Evolutionary conservation across 2,797 vertebrate species (phyloP), one percentile per base, ranked within the genome.

Genomic region (Sebastes reedi): DNA sequence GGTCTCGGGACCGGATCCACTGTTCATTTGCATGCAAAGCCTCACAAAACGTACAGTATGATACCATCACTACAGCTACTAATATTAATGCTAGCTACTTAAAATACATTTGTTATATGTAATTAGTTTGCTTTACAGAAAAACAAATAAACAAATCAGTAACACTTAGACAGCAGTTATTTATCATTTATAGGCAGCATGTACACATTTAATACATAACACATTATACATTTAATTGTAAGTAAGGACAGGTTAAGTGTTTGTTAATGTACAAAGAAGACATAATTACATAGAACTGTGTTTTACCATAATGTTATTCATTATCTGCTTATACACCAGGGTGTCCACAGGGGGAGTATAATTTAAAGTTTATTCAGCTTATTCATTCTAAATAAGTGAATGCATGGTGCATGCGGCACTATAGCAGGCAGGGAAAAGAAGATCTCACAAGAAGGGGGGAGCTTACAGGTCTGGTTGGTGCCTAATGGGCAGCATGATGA

Each of bases 1-100:
- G 78, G 82, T 87, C 90, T 86, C 36, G 20, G 86, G 80, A 85
- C 81, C 70, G 69, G 77, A 90, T 80, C 68, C 79, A 70, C 77
- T 58, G 81, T 61, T 83, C 11, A 62, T 72, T 30, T 71, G 25
- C 72, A 82, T 75, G 67, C 32, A 86, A 79, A 76, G 20, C 39
- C 54, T 66, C n/a, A 22, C 67, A 56, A 77, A 22, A 66, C 22
- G 39, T 42, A 42, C 39, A 6, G 67, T 16, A 36, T 27, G 2
- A 52, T 36, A 12, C 30, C 6, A 29, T 27, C 46, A 52, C 18
- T 52, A 52, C 13, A 46, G 58, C 8, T 32, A 14, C 16, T 22
- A 7, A 18, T 18, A 16, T 20, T 6, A 16, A 58, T 34, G n/a
- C 6, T 16, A 6, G 5, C 22, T 56, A n/a, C 2, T 50, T 50